phyloP scores from a whole-genome alignment of 2,113 vertebrate genomes.

The Lichenostomus cassidix region DNA sequence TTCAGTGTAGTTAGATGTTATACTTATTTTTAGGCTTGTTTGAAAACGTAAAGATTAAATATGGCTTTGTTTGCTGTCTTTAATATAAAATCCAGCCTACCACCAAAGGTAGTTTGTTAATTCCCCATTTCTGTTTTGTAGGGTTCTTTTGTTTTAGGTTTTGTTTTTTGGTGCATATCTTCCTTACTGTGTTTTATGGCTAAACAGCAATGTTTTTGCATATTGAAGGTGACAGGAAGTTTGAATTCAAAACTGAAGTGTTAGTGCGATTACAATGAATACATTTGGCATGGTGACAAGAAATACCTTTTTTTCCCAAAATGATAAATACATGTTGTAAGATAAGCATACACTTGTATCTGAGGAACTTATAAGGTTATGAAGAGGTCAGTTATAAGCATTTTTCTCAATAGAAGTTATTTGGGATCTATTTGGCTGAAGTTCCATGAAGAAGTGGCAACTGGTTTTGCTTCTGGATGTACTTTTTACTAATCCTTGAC shows the following conservation, averaged over 20 bases:
- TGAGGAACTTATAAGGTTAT: background rate
- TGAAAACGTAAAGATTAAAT: background rate
- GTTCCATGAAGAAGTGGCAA: background rate
- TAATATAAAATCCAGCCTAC: background rate
- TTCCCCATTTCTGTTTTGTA: background rate
- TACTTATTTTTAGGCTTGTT: background rate
- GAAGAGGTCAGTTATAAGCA: background rate
- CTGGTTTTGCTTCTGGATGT: background rate
- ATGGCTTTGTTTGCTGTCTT: background rate
- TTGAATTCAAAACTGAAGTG: constrained; percentile 19
- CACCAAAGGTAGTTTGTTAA: background rate
- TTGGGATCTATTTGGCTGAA: background rate
- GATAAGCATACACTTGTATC: background rate
- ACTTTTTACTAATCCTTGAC: background rate
- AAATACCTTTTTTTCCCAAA: background rate
- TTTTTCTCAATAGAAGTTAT: background rate
- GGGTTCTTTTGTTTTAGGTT: background rate
- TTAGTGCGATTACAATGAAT: background rate
- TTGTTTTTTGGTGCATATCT: background rate
- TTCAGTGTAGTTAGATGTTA: background rate
- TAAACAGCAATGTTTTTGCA: background rate
- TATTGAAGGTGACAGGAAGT: constrained; percentile 18
- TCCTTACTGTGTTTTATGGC: background rate
- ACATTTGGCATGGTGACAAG: background rate
- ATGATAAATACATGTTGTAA: background rate